Conservation (phyloP, 2,113 vertebrate genomes). For the Diphyllodes magnificus region DNA sequence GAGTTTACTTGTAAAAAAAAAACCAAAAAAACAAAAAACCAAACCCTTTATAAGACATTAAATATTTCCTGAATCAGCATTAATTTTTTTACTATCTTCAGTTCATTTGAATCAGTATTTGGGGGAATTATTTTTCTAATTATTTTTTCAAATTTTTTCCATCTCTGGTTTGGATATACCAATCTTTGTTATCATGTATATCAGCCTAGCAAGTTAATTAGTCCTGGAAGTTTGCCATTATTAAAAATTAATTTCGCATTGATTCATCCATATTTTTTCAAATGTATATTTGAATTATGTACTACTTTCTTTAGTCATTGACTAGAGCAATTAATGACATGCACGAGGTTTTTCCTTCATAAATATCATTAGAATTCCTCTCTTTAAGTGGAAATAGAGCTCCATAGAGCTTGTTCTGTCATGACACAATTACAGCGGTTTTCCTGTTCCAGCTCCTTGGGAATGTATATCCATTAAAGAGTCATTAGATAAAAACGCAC, state of each 20-base stretch:
- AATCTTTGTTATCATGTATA: not conserved
- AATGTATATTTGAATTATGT: not conserved
- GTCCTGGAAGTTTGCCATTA: not conserved
- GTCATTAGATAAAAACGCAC: not conserved
- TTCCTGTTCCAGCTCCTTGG: not conserved
- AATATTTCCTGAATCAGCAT: not conserved
- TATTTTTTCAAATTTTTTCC: not conserved
- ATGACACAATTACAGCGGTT: not conserved
- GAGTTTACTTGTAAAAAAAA: not conserved
- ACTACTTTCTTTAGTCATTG: not conserved
- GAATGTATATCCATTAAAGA: not conserved
- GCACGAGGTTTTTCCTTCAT: not conserved
- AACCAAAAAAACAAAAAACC: no score
- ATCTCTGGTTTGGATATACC: not conserved
- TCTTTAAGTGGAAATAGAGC: not conserved
- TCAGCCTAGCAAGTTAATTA: not conserved
- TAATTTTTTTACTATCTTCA: not conserved
- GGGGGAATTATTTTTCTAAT: not conserved
- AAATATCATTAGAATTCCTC: slow-evolving; percentile 6
- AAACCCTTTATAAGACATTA: not conserved
- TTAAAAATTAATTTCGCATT: slow-evolving; percentile 6
- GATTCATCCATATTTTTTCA: not conserved
- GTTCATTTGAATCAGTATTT: not conserved
- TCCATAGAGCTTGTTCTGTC: not conserved
- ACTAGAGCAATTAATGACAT: not conserved